These are phyloP conservation scores for Zonitis immaculata DNA, from an alignment of 2,888 invertebrate species.

Conservation along the genomic window DNA sequence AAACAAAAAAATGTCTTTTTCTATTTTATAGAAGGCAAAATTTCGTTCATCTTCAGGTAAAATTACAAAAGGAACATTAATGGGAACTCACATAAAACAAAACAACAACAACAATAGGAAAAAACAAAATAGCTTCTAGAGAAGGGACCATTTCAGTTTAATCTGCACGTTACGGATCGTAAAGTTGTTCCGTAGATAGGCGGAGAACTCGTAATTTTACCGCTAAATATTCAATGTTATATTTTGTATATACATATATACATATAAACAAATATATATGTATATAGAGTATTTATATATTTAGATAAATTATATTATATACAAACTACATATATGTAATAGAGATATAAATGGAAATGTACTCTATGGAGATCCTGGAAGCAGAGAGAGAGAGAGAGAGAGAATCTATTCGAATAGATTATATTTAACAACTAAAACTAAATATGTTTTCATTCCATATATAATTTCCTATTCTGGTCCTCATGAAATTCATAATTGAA, in stretches of 20 bases:
- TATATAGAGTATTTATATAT: background rate
- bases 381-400: background rate
- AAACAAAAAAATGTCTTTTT: too few relatives aligned
- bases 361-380: too few relatives aligned
- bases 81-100: background rate
- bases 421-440: background rate
- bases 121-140: background rate
- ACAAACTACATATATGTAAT: too few relatives aligned
- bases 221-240: slow-evolving; percentile 1
- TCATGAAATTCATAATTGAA: background rate
- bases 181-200: background rate
- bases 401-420: background rate
- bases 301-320: too few relatives aligned
- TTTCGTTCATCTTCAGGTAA: too few relatives aligned
- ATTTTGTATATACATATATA: background rate
- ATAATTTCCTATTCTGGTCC: background rate
- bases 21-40: too few relatives aligned
- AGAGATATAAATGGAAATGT: too few relatives aligned
- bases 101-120: background rate
- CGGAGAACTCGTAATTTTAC: background rate
- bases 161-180: background rate
- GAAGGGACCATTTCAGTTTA: slow-evolving; percentile 1
- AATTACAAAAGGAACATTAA: background rate
- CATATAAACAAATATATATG: background rate
- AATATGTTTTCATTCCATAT: background rate